Conservation (phyloP, 92 coral and sea anemone genomes). For the Palythoa caribaeorum region DNA sequence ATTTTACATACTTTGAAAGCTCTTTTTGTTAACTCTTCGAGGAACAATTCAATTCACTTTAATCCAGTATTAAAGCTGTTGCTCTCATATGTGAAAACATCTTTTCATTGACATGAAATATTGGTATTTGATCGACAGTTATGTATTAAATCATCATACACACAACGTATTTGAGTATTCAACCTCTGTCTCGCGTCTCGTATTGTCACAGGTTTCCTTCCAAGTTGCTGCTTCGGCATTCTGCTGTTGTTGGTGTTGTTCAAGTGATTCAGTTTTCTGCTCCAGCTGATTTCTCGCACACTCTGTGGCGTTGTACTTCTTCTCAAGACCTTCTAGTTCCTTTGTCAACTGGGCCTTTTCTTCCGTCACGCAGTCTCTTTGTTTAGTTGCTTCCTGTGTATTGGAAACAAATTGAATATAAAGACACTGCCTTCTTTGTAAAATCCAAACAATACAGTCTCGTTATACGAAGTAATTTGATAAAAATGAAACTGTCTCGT, state of each 20-base stretch:
- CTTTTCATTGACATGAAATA: neutral
- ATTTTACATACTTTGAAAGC: too few relatives aligned
- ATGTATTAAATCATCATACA: neutral
- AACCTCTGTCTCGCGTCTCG: constrained; percentile 69
- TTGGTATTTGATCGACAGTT: neutral
- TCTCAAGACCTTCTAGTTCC: constrained; percentile 12
- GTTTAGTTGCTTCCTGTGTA: constrained; percentile 12
- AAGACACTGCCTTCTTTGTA: too few relatives aligned
- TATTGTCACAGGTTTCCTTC: constrained; percentile 44
- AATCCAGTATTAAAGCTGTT: neutral
- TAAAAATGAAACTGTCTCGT: too few relatives aligned
- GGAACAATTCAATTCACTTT: too few relatives aligned
- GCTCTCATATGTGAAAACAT: too few relatives aligned
- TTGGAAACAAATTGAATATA: neutral
- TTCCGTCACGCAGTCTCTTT: constrained; percentile 21
- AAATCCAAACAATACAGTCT: too few relatives aligned
- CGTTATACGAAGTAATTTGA: neutral
- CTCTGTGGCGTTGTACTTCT: neutral
- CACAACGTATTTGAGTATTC: neutral
- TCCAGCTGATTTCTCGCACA: constrained; percentile 9
- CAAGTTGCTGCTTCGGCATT: constrained; percentile 42
- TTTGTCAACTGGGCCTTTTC: constrained; percentile 14
- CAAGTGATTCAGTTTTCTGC: neutral
- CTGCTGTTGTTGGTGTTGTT: constrained; percentile 7
- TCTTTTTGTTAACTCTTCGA: too few relatives aligned